A percentile compares a stretch with the other conserved stretches of the same genome.
These are phyloP conservation scores for Lacanobia wlatinum DNA, from an alignment of 2,888 invertebrate species.

Conservation along the genomic window DNA sequence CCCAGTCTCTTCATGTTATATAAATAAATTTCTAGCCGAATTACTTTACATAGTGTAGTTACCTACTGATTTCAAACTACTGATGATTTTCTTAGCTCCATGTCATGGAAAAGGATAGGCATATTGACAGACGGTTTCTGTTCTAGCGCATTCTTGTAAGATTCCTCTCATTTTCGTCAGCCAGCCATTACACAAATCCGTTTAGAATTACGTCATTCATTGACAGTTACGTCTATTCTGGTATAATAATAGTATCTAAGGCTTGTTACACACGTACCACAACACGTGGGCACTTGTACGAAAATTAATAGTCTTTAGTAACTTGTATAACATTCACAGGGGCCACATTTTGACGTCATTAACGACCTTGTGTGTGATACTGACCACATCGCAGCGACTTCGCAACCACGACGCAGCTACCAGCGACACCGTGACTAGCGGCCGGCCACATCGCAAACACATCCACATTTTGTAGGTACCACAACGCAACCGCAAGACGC, in stretches of 20 bases:
- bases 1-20: slow-evolving; percentile 51
- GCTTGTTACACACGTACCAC: no score
- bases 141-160: neutral
- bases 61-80: slow-evolving; percentile 44
- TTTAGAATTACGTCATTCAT: neutral
- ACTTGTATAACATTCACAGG: no score
- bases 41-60: slow-evolving; percentile 22
- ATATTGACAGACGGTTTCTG: neutral
- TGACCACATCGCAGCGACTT: no score
- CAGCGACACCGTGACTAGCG: no score
- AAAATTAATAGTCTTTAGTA: no score
- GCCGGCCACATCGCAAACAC: no score
- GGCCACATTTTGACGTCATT: no score
- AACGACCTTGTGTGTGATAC: no score
- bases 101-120: neutral
- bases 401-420: no score
- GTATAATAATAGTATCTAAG: neutral
- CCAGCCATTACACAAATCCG: neutral
- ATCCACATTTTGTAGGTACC: no score
- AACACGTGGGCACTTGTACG: no score
- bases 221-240: neutral
- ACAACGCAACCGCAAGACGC: no score
- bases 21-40: slow-evolving; percentile 45
- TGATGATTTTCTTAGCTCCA: slow-evolving; percentile 8
- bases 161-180: neutral